These are phyloP conservation scores for Scylla paramamosain DNA, from an alignment of 1,140 invertebrate genomes.

Conservation along the genomic window DNA sequence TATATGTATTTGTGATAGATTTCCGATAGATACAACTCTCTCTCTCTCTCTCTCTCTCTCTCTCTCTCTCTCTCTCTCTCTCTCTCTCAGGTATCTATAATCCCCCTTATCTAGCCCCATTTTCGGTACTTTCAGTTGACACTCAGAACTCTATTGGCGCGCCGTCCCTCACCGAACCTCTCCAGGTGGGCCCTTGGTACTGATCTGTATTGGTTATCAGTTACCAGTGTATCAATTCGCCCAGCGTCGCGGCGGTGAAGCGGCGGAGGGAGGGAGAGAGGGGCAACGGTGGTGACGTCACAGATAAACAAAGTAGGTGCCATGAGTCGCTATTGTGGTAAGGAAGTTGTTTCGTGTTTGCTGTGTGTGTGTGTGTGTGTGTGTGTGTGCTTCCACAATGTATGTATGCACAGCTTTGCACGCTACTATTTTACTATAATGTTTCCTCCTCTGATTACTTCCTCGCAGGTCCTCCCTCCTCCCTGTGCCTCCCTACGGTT, in stretches of 20 bases:
- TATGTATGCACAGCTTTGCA: background rate
- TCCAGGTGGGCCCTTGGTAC: background rate
- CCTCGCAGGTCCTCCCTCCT: background rate
- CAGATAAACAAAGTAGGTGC: slow-evolving; percentile 27
- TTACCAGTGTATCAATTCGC: background rate
- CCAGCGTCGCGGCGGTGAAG: background rate
- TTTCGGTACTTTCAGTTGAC: too few species aligned
- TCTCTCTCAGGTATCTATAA: background rate
- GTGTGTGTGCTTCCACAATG: background rate
- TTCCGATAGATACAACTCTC: background rate
- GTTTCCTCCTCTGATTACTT: background rate
- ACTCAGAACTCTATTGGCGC: background rate
- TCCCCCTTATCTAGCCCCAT: too few species aligned
- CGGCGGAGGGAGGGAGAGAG: background rate
- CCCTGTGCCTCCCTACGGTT: background rate
- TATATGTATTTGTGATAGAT: too few species aligned
- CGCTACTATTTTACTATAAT: background rate
- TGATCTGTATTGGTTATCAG: background rate
- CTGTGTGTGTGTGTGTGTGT: slow-evolving; percentile 31
- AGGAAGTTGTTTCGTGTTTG: background rate
- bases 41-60: slow-evolving; percentile 15
- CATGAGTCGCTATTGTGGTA: background rate
- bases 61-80: slow-evolving; percentile 15
- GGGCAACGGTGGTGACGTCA: slow-evolving; percentile 21
- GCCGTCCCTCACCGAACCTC: background rate